Conservation (phyloP, 2,888 invertebrate species). For the Onthophagus sagittarius region DNA sequence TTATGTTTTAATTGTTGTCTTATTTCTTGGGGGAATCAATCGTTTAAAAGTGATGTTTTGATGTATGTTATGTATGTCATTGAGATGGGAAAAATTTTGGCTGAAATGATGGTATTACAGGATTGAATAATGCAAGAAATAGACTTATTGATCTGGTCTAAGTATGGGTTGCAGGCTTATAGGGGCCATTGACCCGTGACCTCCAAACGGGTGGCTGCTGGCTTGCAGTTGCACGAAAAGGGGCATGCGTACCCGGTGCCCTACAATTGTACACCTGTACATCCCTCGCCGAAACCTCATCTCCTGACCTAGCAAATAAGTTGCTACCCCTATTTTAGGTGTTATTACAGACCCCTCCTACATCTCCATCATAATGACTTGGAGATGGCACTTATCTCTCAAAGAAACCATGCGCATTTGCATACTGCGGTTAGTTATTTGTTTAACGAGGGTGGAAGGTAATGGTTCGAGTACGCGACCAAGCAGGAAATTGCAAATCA, state of each 20-base stretch:
- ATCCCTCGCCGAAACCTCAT: neutral
- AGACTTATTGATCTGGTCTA: conserved; percentile 17
- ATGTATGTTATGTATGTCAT: too few species aligned
- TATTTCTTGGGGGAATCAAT: too few species aligned
- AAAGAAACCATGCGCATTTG: too few species aligned
- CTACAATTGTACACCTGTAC: neutral
- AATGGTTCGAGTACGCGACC: neutral
- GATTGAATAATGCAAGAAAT: conserved; percentile 12
- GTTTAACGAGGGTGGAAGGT: neutral
- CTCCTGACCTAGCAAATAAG: neutral
- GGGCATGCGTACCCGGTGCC: conserved; percentile 19
- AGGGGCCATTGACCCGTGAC: conserved; percentile 28
- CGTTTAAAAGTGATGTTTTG: too few species aligned
- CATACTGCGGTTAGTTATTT: neutral
- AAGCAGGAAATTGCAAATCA: neutral
- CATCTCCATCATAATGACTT: neutral
- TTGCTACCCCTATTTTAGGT: neutral
- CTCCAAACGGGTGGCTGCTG: conserved; percentile 22
- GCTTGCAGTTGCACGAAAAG: conserved; percentile 23
- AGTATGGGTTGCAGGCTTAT: conserved; percentile 25
- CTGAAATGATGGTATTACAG: neutral
- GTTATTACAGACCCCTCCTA: neutral
- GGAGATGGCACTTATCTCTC: neutral
- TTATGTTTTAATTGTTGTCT: neutral
- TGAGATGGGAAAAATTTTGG: neutral